These are phyloP conservation scores for Lysiphlebus fabarum DNA, from an alignment of 1,140 invertebrate species.

Conservation along the genomic window DNA sequence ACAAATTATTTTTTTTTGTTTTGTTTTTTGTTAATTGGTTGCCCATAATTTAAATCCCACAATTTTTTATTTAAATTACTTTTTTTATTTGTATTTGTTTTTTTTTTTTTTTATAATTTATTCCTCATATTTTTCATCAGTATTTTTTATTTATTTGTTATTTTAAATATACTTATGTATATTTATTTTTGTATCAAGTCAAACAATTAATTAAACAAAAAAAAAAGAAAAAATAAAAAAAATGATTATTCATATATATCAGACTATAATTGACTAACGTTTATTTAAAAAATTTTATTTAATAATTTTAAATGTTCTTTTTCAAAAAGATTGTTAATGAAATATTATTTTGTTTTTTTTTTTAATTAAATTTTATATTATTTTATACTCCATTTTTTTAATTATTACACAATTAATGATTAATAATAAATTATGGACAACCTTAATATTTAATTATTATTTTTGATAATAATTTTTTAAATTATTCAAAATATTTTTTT, in stretches of 20 bases:
- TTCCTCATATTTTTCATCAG: too few relatives aligned
- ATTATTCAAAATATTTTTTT: constrained; percentile 6
- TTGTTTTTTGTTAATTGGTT: constrained; percentile 37
- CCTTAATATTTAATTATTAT: constrained; percentile 42
- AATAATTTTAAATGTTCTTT: constrained; percentile 11
- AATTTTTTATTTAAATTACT: constrained; percentile 10
- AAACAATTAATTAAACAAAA: constrained; percentile 38
- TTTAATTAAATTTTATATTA: constrained; percentile 4
- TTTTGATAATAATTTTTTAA: constrained; percentile 28
- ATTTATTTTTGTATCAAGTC: constrained; percentile 18
- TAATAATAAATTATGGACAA: constrained; percentile 53
- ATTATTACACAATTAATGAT: constrained; percentile 31
- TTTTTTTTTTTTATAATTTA: too few relatives aligned
- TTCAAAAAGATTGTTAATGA: constrained; percentile 1
- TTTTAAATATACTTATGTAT: constrained; percentile 10
- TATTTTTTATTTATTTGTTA: too few relatives aligned
- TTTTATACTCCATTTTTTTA: constrained; percentile 16
- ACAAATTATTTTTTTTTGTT: constrained; percentile 42
- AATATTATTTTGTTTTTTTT: constrained; percentile 17
- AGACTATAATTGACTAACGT: constrained; percentile 53
- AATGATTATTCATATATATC: constrained; percentile 45
- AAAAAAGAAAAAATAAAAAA: constrained; percentile 5
- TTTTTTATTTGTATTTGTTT: too few relatives aligned
- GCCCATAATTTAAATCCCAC: constrained; percentile 49
- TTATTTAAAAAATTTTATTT: constrained; percentile 46